These are phyloP conservation scores for Leucoraja erinaceus DNA, from an alignment of 2,113 vertebrate genomes.

Conservation along the genomic window DNA sequence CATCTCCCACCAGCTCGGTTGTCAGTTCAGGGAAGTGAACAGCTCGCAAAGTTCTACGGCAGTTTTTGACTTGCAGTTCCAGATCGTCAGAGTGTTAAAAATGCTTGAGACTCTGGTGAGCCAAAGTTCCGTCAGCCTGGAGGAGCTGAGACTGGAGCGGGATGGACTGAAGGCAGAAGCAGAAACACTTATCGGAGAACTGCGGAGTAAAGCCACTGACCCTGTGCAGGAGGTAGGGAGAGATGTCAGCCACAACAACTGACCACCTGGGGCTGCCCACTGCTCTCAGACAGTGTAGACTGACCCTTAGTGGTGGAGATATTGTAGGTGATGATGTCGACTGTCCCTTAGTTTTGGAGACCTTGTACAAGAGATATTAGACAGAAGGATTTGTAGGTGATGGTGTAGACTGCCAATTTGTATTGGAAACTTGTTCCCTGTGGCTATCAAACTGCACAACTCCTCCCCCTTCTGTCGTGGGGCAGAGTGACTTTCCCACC, in stretches of 20 bases:
- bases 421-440: too few relatives aligned
- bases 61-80: constrained; percentile 81
- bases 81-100: constrained; percentile 83
- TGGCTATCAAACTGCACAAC: too few relatives aligned
- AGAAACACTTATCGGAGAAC: constrained; percentile 56
- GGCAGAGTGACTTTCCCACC: too few relatives aligned
- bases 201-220: background rate
- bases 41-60: constrained; percentile 47
- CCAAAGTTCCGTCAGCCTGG: constrained; percentile 65
- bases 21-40: constrained; percentile 75
- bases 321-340: too few relatives aligned
- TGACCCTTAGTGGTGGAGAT: too few relatives aligned
- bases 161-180: constrained; percentile 70
- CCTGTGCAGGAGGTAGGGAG: background rate
- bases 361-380: too few relatives aligned
- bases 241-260: background rate
- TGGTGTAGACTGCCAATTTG: too few relatives aligned
- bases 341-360: too few relatives aligned
- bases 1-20: constrained; percentile 82
- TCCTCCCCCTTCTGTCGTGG: too few relatives aligned
- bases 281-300: too few relatives aligned
- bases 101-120: constrained; percentile 83
- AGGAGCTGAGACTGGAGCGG: constrained; percentile 77
- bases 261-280: background rate
- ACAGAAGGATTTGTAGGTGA: too few relatives aligned